A percentile compares a stretch with the other conserved stretches of the same genome.
phyloP scores from a whole-genome alignment of 2,797 vertebrate species.

The Salmo trutta region DNA sequence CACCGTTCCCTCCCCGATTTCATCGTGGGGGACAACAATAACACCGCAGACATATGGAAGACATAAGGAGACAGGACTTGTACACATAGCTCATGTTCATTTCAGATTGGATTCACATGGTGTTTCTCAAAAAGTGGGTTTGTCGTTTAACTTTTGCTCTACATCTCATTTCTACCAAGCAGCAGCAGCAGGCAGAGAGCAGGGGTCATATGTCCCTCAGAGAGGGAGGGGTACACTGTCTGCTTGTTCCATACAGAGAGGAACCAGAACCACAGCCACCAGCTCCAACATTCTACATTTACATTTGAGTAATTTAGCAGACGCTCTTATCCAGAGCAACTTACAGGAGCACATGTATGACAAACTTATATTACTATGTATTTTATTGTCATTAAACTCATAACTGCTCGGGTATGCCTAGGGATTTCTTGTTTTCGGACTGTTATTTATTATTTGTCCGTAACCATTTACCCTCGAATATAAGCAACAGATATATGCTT shows the following conservation, averaged over 20 bases:
- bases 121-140: conserved; percentile 52
- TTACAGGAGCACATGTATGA: conserved; percentile 23
- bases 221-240: conserved; percentile 46
- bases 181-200: conserved; percentile 55
- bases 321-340: too few species aligned
- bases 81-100: conserved; percentile 69
- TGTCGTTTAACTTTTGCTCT: conserved; percentile 61
- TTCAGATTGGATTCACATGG: conserved; percentile 73
- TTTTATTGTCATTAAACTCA: conserved; percentile 55
- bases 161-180: conserved; percentile 59
- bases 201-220: conserved; percentile 51
- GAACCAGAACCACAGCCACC: conserved; percentile 41
- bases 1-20: too few species aligned
- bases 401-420: conserved; percentile 38
- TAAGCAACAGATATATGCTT: conserved; percentile 40
- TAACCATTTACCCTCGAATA: conserved; percentile 34
- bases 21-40: conserved; percentile 43
- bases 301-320: too few species aligned
- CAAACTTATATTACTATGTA: conserved; percentile 41
- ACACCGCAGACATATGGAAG: conserved; percentile 77
- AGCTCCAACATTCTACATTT: conserved; percentile 50
- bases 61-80: conserved; percentile 69
- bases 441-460: conserved; percentile 49
- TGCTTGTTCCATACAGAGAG: conserved; percentile 41
- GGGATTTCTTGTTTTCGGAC: conserved; percentile 40